Conservation (phyloP, 1,140 invertebrate genomes). For the Neelides sp. region DNA sequence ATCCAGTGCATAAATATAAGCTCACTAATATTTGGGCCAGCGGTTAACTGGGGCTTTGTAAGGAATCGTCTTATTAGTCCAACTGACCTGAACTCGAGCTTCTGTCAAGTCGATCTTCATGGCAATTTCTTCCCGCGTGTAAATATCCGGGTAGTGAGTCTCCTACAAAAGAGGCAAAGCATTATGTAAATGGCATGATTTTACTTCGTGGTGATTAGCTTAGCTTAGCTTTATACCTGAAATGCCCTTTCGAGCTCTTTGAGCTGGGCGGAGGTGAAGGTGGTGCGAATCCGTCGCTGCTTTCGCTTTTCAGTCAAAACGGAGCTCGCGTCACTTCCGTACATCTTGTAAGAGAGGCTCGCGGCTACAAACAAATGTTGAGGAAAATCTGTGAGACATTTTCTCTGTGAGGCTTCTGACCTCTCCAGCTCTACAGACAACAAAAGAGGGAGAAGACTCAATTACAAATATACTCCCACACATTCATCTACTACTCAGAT, state of each 20-base stretch:
- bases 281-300: conserved; percentile 85
- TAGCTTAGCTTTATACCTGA: conserved; percentile 37
- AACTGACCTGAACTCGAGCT: conserved; percentile 86
- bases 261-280: conserved; percentile 89
- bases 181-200: no score
- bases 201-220: no score
- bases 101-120: conserved; percentile 97
- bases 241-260: conserved; percentile 94
- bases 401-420: no score
- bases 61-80: no score
- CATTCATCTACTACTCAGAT: no score
- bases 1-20: no score
- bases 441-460: no score
- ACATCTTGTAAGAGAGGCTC: conserved; percentile 74
- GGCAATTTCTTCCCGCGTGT: conserved; percentile 96
- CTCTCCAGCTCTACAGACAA: no score
- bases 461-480: no score
- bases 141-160: conserved; percentile 98
- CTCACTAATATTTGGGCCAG: no score
- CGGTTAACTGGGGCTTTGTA: no score
- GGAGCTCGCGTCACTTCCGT: conserved; percentile 55
- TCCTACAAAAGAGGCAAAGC: conserved; percentile 46
- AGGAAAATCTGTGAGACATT: conserved; percentile 24
- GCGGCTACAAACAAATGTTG: conserved; percentile 40
- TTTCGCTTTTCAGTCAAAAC: conserved; percentile 77